Conservation (phyloP, 1,140 invertebrate genomes). For the Colletes latitarsis region DNA sequence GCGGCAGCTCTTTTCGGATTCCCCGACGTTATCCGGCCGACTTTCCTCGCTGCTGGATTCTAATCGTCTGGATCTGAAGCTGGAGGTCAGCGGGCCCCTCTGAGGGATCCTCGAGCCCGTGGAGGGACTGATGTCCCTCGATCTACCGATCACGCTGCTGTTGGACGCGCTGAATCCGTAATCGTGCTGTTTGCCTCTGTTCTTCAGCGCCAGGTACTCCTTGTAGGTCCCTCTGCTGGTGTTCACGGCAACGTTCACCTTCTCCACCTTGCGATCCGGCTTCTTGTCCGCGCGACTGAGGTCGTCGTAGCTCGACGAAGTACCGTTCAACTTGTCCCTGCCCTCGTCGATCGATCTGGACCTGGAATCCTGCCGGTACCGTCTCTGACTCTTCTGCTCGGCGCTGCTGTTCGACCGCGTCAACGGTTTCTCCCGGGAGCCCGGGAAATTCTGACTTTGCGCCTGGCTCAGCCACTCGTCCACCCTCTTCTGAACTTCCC, state of each 20-base stretch:
- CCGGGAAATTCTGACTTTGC: conserved; percentile 66
- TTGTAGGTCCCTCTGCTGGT: conserved; percentile 64
- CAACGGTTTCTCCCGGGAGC: conserved; percentile 53
- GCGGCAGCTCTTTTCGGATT: conserved; percentile 26
- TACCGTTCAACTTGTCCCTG: conserved; percentile 55
- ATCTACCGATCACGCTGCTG: background rate
- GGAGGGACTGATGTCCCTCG: conserved; percentile 56
- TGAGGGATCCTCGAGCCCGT: conserved; percentile 61
- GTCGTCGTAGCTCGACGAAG: conserved; percentile 71
- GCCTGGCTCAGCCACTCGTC: conserved; percentile 74
- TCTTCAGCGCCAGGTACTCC: conserved; percentile 66
- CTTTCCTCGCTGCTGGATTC: conserved; percentile 32
- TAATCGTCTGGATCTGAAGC: conserved; percentile 48
- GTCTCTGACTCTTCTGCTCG: conserved; percentile 64
- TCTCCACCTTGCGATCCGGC: conserved; percentile 52
- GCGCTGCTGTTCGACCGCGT: conserved; percentile 72
- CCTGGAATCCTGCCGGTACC: conserved; percentile 61
- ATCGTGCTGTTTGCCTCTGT: conserved; percentile 61
- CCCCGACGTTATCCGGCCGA: background rate
- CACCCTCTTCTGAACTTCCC: conserved; percentile 73
- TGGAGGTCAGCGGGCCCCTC: conserved; percentile 53
- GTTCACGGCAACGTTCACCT: conserved; percentile 60
- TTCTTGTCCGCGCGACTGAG: conserved; percentile 57
- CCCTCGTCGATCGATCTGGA: conserved; percentile 63
- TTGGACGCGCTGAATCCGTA: conserved; percentile 54